phyloP scores from a whole-genome alignment of 1,140 invertebrate genomes.

The Sitobion miscanthi region DNA sequence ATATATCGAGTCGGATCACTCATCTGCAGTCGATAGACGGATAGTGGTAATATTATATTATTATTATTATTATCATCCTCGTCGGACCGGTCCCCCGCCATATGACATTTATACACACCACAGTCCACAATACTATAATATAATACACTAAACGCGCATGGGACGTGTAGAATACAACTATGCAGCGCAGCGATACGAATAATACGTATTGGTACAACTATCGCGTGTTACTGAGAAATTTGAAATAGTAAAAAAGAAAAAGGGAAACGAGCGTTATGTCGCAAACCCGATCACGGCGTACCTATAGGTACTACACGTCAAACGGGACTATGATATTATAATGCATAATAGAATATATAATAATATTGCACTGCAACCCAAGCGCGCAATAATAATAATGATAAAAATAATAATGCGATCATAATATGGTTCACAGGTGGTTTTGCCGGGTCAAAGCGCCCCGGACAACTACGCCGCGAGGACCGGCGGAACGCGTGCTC shows the following conservation, averaged over 20 bases:
- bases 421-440: not conserved
- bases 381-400: too few species aligned
- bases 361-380: not conserved
- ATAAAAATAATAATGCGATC: not conserved
- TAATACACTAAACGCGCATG: too few species aligned
- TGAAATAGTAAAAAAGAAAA: not conserved
- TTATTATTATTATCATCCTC: not conserved
- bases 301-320: not conserved
- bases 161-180: too few species aligned
- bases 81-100: not conserved
- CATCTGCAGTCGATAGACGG: not conserved
- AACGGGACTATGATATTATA: not conserved
- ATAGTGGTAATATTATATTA: not conserved
- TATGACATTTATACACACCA: not conserved
- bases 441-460: slow-evolving; percentile 10
- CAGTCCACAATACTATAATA: too few species aligned
- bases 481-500: not conserved
- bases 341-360: not conserved
- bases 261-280: slow-evolving; percentile 14
- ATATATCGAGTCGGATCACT: slow-evolving; percentile 7
- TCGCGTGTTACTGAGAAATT: not conserved
- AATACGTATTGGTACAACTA: not conserved
- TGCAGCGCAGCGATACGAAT: not conserved
- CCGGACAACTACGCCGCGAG: not conserved
- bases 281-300: slow-evolving; percentile 23